Evolutionary conservation across 2,888 invertebrate genomes (phyloP).

Genomic region (Rotaria sp.): DNA sequence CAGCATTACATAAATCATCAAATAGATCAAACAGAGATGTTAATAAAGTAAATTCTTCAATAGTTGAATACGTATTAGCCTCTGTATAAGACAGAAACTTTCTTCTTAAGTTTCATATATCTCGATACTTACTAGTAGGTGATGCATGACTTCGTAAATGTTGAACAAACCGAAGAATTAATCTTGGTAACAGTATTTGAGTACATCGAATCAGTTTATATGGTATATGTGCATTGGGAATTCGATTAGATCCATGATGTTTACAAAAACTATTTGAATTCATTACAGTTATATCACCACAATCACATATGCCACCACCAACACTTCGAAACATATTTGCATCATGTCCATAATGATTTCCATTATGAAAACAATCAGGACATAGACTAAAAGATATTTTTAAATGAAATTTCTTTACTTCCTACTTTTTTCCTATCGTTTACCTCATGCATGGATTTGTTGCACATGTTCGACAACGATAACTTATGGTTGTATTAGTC

Average conservation of each 20-base stretch:
- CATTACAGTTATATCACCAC: neutral
- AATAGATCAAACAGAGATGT: neutral
- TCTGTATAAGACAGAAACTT: neutral
- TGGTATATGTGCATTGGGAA: neutral
- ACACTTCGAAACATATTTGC: neutral
- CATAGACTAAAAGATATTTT: neutral
- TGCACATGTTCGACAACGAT: neutral
- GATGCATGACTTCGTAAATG: neutral
- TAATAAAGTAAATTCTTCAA: neutral
- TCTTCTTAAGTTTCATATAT: neutral
- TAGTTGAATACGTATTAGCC: neutral
- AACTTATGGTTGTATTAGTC: neutral
- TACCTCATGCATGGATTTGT: conserved; percentile 10
- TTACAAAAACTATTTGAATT: neutral
- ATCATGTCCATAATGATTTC: neutral
- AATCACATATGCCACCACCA: neutral
- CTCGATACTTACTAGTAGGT: neutral
- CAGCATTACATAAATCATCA: neutral
- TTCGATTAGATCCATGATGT: neutral
- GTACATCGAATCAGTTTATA: neutral
- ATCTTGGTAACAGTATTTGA: neutral
- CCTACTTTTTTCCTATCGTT: neutral
- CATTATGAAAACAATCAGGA: neutral
- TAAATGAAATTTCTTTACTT: too few species aligned
- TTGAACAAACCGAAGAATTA: neutral